phyloP scores from a whole-genome alignment of 2,888 invertebrate species.

The Pristionchus maxplancki region DNA sequence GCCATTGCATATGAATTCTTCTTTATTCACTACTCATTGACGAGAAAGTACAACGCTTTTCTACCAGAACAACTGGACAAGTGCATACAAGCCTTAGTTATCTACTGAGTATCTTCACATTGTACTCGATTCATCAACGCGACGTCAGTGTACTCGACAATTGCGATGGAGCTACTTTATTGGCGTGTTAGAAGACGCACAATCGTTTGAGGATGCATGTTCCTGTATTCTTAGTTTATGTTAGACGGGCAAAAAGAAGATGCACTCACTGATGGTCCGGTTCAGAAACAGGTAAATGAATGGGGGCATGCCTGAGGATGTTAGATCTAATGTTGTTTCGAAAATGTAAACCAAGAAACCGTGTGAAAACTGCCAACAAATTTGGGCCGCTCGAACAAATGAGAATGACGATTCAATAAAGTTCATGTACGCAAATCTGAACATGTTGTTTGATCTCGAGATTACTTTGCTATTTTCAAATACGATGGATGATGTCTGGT shows the following conservation, averaged over 20 bases:
- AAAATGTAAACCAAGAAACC: not conserved
- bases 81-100: too few species aligned
- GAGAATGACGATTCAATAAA: not conserved
- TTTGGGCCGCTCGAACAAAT: not conserved
- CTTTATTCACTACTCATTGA: too few species aligned
- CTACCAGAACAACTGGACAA: too few species aligned
- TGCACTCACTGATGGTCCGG: not conserved
- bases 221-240: not conserved
- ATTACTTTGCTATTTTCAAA: too few species aligned
- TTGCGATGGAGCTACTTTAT: too few species aligned
- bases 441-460: not conserved
- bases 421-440: constrained; percentile 1
- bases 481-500: too few species aligned
- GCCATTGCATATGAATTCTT: too few species aligned
- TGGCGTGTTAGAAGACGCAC: too few species aligned
- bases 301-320: not conserved
- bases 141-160: too few species aligned
- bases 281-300: not conserved
- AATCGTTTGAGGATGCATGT: not conserved
- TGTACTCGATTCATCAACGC: too few species aligned
- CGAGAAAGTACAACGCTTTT: too few species aligned
- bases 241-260: not conserved
- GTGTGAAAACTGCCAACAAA: not conserved
- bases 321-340: not conserved
- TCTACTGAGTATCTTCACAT: too few species aligned